These are phyloP conservation scores for Theocolax elegans DNA, from an alignment of 1,140 invertebrate genomes.

Conservation along the genomic window DNA sequence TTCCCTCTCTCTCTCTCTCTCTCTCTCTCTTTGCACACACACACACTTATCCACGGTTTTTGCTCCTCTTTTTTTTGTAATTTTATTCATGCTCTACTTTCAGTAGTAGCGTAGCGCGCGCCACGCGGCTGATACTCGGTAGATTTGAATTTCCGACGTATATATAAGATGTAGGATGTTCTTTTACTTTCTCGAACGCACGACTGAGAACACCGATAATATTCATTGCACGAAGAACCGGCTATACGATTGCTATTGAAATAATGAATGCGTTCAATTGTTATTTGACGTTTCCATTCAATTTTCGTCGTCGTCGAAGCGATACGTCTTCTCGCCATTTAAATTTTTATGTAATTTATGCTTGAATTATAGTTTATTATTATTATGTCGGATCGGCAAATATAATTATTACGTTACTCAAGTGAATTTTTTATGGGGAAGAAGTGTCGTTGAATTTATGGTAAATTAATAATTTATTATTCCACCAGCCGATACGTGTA, in stretches of 20 bases:
- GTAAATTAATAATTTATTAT: too few relatives aligned
- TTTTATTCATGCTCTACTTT: conserved; percentile 30
- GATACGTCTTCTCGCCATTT: background rate
- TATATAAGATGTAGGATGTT: background rate
- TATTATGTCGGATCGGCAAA: too few relatives aligned
- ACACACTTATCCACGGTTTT: too few relatives aligned
- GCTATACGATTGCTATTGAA: background rate
- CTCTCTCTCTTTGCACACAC: too few relatives aligned
- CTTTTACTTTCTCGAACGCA: background rate
- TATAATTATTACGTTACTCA: too few relatives aligned
- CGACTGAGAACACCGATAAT: background rate
- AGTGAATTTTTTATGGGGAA: too few relatives aligned
- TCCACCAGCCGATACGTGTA: too few relatives aligned
- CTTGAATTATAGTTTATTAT: too few relatives aligned
- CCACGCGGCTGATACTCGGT: conserved; percentile 3
- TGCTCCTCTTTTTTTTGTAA: background rate
- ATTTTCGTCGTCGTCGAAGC: background rate
- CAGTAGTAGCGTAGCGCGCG: too few relatives aligned
- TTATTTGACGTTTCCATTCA: background rate
- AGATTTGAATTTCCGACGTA: conserved; percentile 19
- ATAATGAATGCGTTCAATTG: background rate
- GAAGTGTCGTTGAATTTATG: too few relatives aligned
- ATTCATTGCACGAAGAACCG: background rate
- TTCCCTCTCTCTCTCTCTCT: background rate
- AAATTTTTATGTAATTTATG: too few relatives aligned